Percentiles rank a stretch among this genome's conserved stretches.
These are phyloP conservation scores for Coregonus sp. DNA, from an alignment of 2,797 vertebrate genomes.

Conservation along the genomic window DNA sequence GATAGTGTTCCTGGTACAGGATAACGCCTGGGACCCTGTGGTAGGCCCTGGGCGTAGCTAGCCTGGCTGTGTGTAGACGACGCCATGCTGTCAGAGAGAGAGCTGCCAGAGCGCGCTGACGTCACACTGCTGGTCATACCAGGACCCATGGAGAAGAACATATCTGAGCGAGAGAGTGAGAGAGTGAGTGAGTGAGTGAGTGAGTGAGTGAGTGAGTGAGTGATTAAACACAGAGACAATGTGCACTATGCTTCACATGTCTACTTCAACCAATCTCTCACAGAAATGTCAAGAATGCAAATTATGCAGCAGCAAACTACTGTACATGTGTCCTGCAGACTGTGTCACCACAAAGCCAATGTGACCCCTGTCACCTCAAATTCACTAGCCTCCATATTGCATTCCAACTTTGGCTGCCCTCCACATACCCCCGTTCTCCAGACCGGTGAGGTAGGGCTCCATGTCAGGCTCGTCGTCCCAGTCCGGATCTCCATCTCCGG, in stretches of 20 bases:
- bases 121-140: conserved; percentile 82
- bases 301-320: too few species aligned
- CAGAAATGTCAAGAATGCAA: too few species aligned
- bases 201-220: not conserved
- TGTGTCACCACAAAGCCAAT: too few species aligned
- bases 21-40: conserved; percentile 77
- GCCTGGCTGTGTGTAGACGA: conserved; percentile 80
- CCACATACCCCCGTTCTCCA: conserved; percentile 80
- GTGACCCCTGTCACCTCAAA: not conserved
- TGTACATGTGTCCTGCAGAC: too few species aligned
- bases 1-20: conserved; percentile 79
- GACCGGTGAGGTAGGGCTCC: conserved; percentile 66
- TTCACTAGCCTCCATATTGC: not conserved
- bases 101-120: conserved; percentile 79
- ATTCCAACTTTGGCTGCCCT: not conserved
- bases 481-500: conserved; percentile 60
- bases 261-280: too few species aligned
- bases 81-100: conserved; percentile 85
- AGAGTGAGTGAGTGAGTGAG: not conserved
- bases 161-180: conserved; percentile 68
- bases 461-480: conserved; percentile 67
- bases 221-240: conserved; percentile 14
- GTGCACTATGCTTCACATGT: too few species aligned
- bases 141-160: conserved; percentile 92
- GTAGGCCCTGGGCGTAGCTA: conserved; percentile 66